Percentiles rank a stretch among this genome's conserved stretches.
Evolutionary conservation across 2,797 vertebrate genomes (phyloP).

Genomic region (Squalus acanthias): DNA sequence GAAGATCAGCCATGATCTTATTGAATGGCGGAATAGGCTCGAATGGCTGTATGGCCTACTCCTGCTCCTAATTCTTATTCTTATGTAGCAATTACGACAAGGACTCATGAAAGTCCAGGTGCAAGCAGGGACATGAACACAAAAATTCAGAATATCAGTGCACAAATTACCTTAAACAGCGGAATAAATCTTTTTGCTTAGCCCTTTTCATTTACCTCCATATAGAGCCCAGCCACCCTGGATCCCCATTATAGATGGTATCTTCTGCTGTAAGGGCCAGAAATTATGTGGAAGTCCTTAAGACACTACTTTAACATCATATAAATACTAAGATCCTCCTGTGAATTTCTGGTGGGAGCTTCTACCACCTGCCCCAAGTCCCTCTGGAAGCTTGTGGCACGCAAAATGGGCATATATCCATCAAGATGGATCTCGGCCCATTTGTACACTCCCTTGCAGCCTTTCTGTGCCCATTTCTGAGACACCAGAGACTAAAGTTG

Average conservation of each 20-base stretch:
- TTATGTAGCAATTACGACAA: background rate
- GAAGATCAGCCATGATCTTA: no score
- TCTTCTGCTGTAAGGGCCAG: background rate
- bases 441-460: background rate
- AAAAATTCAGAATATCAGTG: background rate
- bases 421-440: no score
- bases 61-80: no score
- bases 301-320: background rate
- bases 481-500: background rate
- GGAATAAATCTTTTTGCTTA: background rate
- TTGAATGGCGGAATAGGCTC: no score
- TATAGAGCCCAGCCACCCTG: background rate
- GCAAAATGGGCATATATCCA: background rate
- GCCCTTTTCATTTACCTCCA: background rate
- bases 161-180: background rate
- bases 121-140: background rate
- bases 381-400: background rate
- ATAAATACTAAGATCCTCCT: background rate
- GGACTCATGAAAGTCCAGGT: background rate
- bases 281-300: background rate
- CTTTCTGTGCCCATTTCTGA: background rate
- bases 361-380: background rate
- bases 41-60: no score
- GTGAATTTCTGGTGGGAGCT: background rate
- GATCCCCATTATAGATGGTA: background rate